A percentile compares a stretch with the other conserved stretches of the same genome.
Conservation (phyloP, 2,797 vertebrate genomes). For the Bovichtus diacanthus region DNA sequence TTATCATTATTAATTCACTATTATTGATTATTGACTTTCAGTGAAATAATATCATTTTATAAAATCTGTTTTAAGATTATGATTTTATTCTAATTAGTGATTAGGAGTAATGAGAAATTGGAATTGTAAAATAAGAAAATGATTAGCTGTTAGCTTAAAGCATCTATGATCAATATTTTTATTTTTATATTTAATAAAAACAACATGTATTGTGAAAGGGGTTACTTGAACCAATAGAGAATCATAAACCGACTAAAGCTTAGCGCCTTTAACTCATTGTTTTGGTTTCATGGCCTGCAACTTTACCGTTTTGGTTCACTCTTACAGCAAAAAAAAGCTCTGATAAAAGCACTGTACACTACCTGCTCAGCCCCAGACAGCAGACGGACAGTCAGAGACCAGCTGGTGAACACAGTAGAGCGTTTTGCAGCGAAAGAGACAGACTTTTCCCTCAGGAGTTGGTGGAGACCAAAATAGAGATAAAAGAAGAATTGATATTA, state of each 20-base stretch:
- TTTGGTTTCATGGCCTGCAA: neutral
- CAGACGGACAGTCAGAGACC: too few species aligned
- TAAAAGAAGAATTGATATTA: neutral
- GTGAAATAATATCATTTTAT: neutral
- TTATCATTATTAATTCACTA: neutral
- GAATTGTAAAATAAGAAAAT: neutral
- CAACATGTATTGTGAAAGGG: neutral
- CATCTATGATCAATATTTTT: neutral
- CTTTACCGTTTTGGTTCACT: slow-evolving; percentile 3
- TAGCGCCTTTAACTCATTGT: neutral
- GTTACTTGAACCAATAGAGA: neutral
- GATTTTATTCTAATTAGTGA: neutral
- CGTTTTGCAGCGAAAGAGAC: too few species aligned
- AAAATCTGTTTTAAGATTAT: neutral
- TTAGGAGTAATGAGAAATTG: neutral
- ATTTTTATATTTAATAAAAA: neutral
- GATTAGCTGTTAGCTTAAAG: neutral
- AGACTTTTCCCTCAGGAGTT: too few species aligned
- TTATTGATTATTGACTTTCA: neutral
- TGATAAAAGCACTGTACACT: neutral
- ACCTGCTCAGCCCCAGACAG: neutral
- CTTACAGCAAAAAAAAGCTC: neutral
- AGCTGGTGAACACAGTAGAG: too few species aligned
- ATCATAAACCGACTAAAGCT: neutral
- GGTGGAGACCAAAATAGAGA: neutral